Percentiles rank a stretch among this genome's conserved stretches.
Conservation (phyloP, 2,113 vertebrate species). For the Podilymbus podiceps region DNA sequence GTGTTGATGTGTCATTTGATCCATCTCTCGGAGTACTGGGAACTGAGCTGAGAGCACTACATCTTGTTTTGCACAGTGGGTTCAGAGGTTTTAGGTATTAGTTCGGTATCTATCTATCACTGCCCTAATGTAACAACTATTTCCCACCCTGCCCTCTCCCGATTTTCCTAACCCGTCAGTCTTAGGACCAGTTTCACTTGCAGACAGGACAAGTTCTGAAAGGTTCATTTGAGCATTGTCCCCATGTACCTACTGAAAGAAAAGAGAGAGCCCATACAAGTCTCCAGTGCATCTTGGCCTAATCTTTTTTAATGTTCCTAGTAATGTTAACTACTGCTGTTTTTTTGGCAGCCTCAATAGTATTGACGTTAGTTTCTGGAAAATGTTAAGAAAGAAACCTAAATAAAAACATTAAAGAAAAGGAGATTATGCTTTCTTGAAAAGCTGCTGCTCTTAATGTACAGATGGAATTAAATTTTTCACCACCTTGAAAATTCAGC, state of each 20-base stretch:
- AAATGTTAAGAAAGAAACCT: background rate
- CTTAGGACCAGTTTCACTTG: background rate
- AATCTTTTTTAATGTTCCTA: background rate
- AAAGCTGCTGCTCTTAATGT: slow-evolving; percentile 4
- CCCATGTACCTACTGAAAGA: background rate
- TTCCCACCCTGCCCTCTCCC: background rate
- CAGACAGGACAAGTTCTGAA: background rate
- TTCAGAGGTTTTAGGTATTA: background rate
- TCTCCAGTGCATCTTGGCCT: background rate
- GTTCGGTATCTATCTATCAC: background rate
- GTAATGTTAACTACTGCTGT: background rate
- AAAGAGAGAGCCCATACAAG: background rate
- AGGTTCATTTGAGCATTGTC: background rate
- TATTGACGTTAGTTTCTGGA: background rate
- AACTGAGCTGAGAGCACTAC: background rate
- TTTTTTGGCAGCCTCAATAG: background rate
- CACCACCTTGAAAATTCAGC: background rate
- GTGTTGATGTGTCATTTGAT: background rate
- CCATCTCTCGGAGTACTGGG: background rate
- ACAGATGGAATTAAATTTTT: slow-evolving; percentile 30
- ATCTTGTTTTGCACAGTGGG: background rate
- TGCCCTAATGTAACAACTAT: background rate
- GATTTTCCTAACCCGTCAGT: background rate
- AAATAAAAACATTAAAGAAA: background rate
- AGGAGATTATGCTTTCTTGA: slow-evolving; percentile 23